These are phyloP conservation scores for Diplogasteroides magnus DNA, from an alignment of 1,140 invertebrate species.

Conservation along the genomic window DNA sequence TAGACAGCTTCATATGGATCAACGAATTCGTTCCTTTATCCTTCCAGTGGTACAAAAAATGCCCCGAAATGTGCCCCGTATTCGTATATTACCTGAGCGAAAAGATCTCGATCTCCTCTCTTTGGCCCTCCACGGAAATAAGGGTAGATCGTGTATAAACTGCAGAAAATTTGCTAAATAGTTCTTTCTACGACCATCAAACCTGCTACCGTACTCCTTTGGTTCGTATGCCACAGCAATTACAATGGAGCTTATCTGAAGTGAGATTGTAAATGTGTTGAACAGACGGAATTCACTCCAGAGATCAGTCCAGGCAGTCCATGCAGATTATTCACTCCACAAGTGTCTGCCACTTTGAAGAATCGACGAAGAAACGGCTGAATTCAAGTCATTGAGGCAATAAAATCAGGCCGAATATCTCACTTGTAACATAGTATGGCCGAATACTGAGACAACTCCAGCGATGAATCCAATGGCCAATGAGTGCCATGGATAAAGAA, in stretches of 20 bases:
- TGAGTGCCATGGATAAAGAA: constrained; percentile 75
- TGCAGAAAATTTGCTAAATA: constrained; percentile 35
- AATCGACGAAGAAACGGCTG: constrained; percentile 66
- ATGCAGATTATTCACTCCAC: constrained; percentile 89
- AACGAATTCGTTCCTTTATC: neutral
- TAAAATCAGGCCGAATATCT: constrained; percentile 14
- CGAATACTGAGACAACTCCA: constrained; percentile 74
- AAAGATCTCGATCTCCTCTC: constrained; percentile 61
- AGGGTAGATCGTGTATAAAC: constrained; percentile 61
- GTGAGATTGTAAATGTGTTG: neutral
- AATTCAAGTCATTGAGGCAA: constrained; percentile 7
- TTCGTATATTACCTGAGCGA: constrained; percentile 73
- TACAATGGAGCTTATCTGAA: constrained; percentile 44
- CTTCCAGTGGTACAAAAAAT: neutral
- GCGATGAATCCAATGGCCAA: constrained; percentile 74
- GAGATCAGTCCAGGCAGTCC: constrained; percentile 85
- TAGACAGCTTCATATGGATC: neutral
- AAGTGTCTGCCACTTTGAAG: constrained; percentile 78
- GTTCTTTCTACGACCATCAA: neutral
- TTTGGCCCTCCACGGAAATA: constrained; percentile 56
- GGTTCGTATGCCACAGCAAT: constrained; percentile 48
- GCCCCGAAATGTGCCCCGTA: constrained; percentile 64
- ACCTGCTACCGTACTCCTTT: constrained; percentile 45
- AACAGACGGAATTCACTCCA: constrained; percentile 64
- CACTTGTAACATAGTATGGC: constrained; percentile 79